These are phyloP conservation scores for Anas platyrhynchos DNA, from an alignment of 2,113 vertebrate genomes.

Conservation along the genomic window DNA sequence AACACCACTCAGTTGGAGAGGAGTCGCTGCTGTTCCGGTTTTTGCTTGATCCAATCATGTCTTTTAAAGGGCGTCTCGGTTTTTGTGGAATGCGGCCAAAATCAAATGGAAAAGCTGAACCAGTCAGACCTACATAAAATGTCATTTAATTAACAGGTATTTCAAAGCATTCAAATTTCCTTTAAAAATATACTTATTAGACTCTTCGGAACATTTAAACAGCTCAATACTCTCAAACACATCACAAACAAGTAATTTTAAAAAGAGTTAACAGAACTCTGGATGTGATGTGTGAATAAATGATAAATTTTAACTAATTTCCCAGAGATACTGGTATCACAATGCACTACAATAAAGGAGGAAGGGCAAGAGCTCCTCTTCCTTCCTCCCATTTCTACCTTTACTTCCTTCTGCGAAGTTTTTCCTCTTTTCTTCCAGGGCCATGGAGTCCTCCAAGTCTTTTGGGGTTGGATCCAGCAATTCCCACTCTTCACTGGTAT, in stretches of 20 bases:
- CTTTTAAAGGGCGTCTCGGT: constrained; percentile 80
- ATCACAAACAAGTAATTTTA: background rate
- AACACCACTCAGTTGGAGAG: constrained; percentile 72
- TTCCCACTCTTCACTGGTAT: constrained; percentile 96
- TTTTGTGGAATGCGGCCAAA: constrained; percentile 84
- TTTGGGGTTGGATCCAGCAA: constrained; percentile 87
- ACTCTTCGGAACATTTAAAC: background rate
- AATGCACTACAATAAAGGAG: background rate
- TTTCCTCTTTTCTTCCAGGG: constrained; percentile 77
- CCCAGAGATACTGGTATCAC: background rate
- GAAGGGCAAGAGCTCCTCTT: background rate
- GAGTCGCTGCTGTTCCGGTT: constrained; percentile 75
- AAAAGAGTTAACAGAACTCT: background rate
- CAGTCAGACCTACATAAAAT: constrained; percentile 69
- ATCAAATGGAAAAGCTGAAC: constrained; percentile 88
- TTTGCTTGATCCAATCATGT: constrained; percentile 79
- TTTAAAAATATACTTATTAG: background rate
- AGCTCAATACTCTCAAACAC: background rate
- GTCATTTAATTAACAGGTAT: constrained; percentile 11
- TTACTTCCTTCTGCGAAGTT: constrained; percentile 77
- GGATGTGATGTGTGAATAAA: background rate
- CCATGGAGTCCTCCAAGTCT: constrained; percentile 82
- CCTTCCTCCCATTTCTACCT: constrained; percentile 71
- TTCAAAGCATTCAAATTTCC: constrained; percentile 19
- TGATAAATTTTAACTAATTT: background rate